A percentile compares a stretch with the other conserved stretches of the same genome.
phyloP scores from a whole-genome alignment of 2,797 vertebrate genomes.

The Labroides dimidiatus region DNA sequence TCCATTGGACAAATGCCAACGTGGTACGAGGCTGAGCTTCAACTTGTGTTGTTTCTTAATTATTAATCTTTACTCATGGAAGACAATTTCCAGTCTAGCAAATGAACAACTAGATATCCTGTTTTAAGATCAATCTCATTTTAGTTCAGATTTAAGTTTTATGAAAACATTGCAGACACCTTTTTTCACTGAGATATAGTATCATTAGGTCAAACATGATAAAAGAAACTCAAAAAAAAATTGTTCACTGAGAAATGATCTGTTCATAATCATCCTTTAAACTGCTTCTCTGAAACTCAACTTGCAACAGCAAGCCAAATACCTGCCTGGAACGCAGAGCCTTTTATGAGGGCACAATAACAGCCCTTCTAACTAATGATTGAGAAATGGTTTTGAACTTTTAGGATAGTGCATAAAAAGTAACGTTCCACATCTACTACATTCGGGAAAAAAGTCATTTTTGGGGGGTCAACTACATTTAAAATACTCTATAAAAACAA shows the following conservation, averaged over 20 bases:
- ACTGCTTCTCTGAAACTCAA: constrained; percentile 33
- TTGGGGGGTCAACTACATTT: background rate
- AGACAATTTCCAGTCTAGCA: constrained; percentile 20
- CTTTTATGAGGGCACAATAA: constrained; percentile 64
- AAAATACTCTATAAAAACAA: constrained; percentile 32
- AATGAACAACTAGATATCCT: background rate
- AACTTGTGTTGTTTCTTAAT: constrained; percentile 14
- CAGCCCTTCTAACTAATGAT: constrained; percentile 59
- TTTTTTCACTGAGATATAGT: background rate
- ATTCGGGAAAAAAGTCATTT: constrained; percentile 14
- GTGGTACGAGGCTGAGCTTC: constrained; percentile 11
- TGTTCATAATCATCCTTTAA: constrained; percentile 10
- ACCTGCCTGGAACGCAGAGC: constrained; percentile 50
- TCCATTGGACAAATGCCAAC: constrained; percentile 31
- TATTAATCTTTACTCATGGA: constrained; percentile 19
- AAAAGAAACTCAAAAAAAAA: background rate
- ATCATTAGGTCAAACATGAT: background rate
- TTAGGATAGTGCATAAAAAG: constrained; percentile 53
- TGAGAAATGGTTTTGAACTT: constrained; percentile 57
- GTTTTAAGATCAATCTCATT: background rate
- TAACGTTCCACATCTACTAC: constrained; percentile 50
- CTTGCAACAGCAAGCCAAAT: constrained; percentile 44
- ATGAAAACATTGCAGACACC: background rate
- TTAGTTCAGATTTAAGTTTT: too few species aligned
- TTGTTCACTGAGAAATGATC: constrained; percentile 6